Evolutionary conservation across 1,140 invertebrate genomes (phyloP).

Genomic region (Plectrocnemia conspersa): DNA sequence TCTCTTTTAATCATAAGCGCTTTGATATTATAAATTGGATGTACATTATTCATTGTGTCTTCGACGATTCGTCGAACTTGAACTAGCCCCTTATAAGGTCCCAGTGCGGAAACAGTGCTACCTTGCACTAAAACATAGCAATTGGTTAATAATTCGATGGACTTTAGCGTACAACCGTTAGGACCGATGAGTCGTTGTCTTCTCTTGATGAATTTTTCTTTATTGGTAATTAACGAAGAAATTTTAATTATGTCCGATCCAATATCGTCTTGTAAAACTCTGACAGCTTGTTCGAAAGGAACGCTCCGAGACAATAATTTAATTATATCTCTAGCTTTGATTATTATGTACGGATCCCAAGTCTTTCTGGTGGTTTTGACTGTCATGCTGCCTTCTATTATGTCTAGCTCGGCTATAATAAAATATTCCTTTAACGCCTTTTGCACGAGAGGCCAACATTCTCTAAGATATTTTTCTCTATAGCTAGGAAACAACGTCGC

Average conservation of each 20-base stretch:
- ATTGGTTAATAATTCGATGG: conserved; percentile 95
- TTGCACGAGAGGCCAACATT: conserved; percentile 94
- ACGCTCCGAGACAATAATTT: conserved; percentile 94
- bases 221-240: conserved; percentile 82
- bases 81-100: conserved; percentile 90
- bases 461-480: conserved; percentile 91
- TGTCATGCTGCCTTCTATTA: conserved; percentile 92
- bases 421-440: conserved; percentile 74
- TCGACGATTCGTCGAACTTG: conserved; percentile 90
- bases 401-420: conserved; percentile 88
- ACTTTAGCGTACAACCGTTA: conserved; percentile 95
- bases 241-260: conserved; percentile 98
- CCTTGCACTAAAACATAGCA: conserved; percentile 98
- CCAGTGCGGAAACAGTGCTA: conserved; percentile 94
- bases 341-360: conserved; percentile 97
- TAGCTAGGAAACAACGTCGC: conserved; percentile 78
- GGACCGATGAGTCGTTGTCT: conserved; percentile 93
- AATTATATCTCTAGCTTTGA: conserved; percentile 95
- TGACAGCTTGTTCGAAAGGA: conserved; percentile 89
- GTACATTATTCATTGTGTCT: conserved; percentile 98
- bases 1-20: conserved; percentile 97
- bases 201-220: conserved; percentile 94
- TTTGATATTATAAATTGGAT: conserved; percentile 99
- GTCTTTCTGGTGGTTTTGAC: conserved; percentile 95
- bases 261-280: conserved; percentile 83